Evolutionary conservation across 2,113 vertebrate species (phyloP).

Genomic region (Gymnorhina tibicen): DNA sequence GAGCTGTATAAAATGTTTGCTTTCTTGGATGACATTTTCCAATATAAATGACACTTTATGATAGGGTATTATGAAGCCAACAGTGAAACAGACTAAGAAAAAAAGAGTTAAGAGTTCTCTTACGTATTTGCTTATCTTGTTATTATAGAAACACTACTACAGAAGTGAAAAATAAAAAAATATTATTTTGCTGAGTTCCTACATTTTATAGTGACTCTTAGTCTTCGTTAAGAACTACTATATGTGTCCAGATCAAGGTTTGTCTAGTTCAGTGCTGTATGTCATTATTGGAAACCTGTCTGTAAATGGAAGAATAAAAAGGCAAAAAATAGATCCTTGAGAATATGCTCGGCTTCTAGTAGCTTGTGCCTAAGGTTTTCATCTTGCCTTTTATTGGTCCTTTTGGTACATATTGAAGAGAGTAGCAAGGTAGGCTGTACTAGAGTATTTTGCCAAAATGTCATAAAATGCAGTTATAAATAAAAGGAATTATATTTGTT

Average conservation of each 20-base stretch:
- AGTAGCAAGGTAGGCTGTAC: background rate
- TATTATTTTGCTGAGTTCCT: background rate
- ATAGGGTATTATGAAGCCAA: background rate
- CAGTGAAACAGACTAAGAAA: background rate
- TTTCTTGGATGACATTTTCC: conserved; percentile 1
- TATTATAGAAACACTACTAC: background rate
- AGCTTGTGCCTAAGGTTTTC: background rate
- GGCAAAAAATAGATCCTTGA: background rate
- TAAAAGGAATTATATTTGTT: background rate
- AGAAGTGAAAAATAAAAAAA: background rate
- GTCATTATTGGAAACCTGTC: background rate
- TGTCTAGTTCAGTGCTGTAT: background rate
- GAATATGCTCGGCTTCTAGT: background rate
- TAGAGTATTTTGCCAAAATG: background rate
- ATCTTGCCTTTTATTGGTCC: background rate
- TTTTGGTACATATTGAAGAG: background rate
- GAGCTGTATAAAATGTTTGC: background rate
- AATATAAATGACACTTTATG: background rate
- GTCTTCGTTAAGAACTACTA: background rate
- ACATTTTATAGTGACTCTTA: background rate
- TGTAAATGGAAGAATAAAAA: background rate
- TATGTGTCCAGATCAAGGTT: background rate
- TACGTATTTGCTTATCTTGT: background rate
- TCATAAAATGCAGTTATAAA: background rate
- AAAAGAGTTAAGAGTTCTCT: background rate